Evolutionary conservation across 2,888 invertebrate genomes (phyloP).

Genomic region (Resseliella maxima): DNA sequence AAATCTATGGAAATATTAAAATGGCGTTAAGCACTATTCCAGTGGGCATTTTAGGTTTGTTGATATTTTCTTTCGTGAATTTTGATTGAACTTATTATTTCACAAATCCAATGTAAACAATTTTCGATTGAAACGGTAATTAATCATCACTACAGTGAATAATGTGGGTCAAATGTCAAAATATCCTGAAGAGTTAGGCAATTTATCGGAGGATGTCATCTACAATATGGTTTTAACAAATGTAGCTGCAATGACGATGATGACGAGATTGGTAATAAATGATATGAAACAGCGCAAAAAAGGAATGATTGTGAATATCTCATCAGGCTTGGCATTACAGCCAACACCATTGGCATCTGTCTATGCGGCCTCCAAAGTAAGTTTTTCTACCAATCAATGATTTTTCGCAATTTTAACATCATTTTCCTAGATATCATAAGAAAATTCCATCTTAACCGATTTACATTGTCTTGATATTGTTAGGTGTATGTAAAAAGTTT

Average conservation of each 20-base stretch:
- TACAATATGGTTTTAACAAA: slow-evolving; percentile 90
- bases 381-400: too few relatives aligned
- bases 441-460: too few relatives aligned
- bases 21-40: slow-evolving; percentile 79
- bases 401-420: not conserved
- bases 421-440: slow-evolving; percentile 28
- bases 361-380: slow-evolving; percentile 89
- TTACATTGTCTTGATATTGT: too few relatives aligned
- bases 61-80: not conserved
- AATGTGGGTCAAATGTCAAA: slow-evolving; percentile 90
- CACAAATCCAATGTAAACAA: too few relatives aligned
- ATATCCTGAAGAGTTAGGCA: slow-evolving; percentile 83
- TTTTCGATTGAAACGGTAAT: too few relatives aligned
- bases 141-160: too few relatives aligned
- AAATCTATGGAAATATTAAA: slow-evolving; percentile 79
- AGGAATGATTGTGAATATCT: slow-evolving; percentile 90
- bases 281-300: slow-evolving; percentile 79
- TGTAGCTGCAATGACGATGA: slow-evolving; percentile 84
- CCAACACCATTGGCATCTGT: slow-evolving; percentile 90
- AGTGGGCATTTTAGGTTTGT: slow-evolving; percentile 88
- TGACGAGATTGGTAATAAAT: slow-evolving; percentile 82
- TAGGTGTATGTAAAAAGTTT: slow-evolving; percentile 80
- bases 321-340: slow-evolving; percentile 87
- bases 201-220: slow-evolving; percentile 76
- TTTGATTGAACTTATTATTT: too few relatives aligned